A percentile compares a stretch with the other conserved stretches of the same genome.
These are phyloP conservation scores for Aspiorhynchus laticeps DNA, from an alignment of 2,113 vertebrate species.

Conservation along the genomic window DNA sequence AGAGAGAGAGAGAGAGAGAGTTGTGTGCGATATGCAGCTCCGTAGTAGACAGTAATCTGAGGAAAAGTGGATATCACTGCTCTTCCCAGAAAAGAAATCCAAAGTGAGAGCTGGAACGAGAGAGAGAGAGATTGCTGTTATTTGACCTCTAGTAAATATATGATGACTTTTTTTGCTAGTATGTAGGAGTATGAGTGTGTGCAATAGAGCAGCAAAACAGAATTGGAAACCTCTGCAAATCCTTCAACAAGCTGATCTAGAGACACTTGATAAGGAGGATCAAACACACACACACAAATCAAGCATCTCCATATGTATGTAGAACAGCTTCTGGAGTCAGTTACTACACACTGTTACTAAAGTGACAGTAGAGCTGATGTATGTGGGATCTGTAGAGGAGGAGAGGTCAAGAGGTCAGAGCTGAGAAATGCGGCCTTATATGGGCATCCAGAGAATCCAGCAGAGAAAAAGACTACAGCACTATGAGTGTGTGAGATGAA, in stretches of 20 bases:
- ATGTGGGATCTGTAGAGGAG: slow-evolving; percentile 39
- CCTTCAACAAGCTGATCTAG: neutral
- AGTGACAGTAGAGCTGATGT: slow-evolving; percentile 35
- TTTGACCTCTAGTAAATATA: slow-evolving; percentile 35
- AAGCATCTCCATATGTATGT: slow-evolving; percentile 11
- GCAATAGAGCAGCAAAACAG: neutral
- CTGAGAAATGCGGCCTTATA: slow-evolving; percentile 37
- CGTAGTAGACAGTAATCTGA: neutral
- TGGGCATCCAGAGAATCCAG: slow-evolving; percentile 20
- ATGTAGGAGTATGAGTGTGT: slow-evolving; percentile 8
- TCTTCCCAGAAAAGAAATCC: slow-evolving; percentile 30
- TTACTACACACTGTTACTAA: slow-evolving; percentile 33
- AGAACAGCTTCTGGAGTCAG: neutral
- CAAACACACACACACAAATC: neutral
- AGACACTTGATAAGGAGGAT: neutral
- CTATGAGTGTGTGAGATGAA: neutral
- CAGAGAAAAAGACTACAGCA: neutral
- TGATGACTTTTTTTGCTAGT: slow-evolving; percentile 6
- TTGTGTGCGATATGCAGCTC: neutral
- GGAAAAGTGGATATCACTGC: slow-evolving; percentile 22
- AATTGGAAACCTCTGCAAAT: slow-evolving; percentile 6
- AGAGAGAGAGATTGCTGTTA: slow-evolving; percentile 11
- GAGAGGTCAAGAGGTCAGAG: slow-evolving; percentile 37
- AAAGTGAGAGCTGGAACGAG: neutral
- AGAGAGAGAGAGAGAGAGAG: neutral